phyloP scores from a whole-genome alignment of 2,797 vertebrate genomes.

The Malacoctenus gilli region DNA sequence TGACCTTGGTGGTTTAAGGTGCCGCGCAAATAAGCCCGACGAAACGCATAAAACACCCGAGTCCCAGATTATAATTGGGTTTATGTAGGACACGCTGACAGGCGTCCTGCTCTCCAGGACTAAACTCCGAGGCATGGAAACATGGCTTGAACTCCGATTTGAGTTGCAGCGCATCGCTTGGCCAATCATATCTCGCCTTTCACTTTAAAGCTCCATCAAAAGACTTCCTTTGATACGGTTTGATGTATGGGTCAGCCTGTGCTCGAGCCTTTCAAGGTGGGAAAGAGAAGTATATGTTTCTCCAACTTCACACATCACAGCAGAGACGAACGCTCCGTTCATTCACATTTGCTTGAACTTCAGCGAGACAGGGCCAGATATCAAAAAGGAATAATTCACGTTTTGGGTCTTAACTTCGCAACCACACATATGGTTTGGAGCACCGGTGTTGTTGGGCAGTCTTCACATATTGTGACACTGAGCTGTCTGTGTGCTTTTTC shows the following conservation, averaged over 20 bases:
- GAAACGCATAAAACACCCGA: slow-evolving; percentile 32
- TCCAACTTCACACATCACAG: slow-evolving; percentile 70
- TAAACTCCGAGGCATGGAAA: slow-evolving; percentile 70
- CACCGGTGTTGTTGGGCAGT: slow-evolving; percentile 20
- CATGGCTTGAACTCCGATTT: slow-evolving; percentile 67
- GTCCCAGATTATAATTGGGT: slow-evolving; percentile 54
- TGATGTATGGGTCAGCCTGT: slow-evolving; percentile 70
- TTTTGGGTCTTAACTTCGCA: slow-evolving; percentile 20
- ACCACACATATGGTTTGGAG: slow-evolving; percentile 44
- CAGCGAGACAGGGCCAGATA: slow-evolving; percentile 52
- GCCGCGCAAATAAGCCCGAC: slow-evolving; percentile 30
- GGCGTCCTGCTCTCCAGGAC: slow-evolving; percentile 60
- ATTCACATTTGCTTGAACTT: slow-evolving; percentile 65
- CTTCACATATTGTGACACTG: slow-evolving; percentile 39
- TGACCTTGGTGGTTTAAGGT: slow-evolving; percentile 18
- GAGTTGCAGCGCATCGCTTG: slow-evolving; percentile 64
- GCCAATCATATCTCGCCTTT: slow-evolving; percentile 67
- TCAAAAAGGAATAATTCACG: slow-evolving; percentile 47
- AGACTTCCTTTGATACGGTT: slow-evolving; percentile 70
- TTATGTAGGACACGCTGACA: slow-evolving; percentile 54
- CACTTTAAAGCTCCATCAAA: slow-evolving; percentile 77
- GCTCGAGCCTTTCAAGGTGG: slow-evolving; percentile 69
- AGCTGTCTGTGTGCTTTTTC: slow-evolving; percentile 43
- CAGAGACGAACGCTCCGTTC: slow-evolving; percentile 52
- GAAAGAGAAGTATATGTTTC: slow-evolving; percentile 69